Evolutionary conservation across 2,888 invertebrate species (phyloP), one percentile per base, ranked within the genome.

Genomic region (Chesias legatella): DNA sequence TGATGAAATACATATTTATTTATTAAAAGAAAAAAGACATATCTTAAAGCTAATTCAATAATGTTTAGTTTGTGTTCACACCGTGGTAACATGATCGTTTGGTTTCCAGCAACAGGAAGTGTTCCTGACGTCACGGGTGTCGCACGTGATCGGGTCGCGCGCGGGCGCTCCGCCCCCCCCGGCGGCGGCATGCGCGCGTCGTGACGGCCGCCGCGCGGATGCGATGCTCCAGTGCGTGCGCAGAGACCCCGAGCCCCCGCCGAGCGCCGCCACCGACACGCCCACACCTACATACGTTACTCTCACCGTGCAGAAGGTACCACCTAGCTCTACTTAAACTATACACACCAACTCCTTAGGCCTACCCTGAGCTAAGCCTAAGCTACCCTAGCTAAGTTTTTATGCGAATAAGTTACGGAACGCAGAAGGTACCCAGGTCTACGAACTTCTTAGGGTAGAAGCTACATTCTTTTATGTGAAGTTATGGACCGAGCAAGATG

Each of bases 201-300:
- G 58, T 54, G 56, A 56, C 51, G 54, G 67, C 56, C 62, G 78
- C 86, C 92, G 94, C 76, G 93, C 92, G 76, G 94, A 94, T 92
- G 94, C 94, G 83, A 94, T 94, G 92, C 92, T 94, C 76, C 92
- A 93, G 89, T 91, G 92, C 78, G 93, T 92, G 79, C 88, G 88
- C 49, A 69, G 67, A 79, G 79, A 6, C n/a, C 28, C 79, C 67
- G 83, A 79, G 60, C 81, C 77, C 56, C 73, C 51, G 35, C 76
- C 73, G 3, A 17, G 76, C 77, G 56, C 73, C 51, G 35, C 76
- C 73, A 2, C 2, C 76, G 80, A 73, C 66, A 68, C 65, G 63
- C 78, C 44, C 11, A 60, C 46, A 48, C 67, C 54, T 49, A 62
- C 57, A 56, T 72, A 78, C 70, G 62, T 79, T 42, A 75, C 73